Percentiles rank a stretch among this genome's conserved stretches.
Conservation (phyloP, 2,888 invertebrate genomes). For the Athalia circularis region DNA sequence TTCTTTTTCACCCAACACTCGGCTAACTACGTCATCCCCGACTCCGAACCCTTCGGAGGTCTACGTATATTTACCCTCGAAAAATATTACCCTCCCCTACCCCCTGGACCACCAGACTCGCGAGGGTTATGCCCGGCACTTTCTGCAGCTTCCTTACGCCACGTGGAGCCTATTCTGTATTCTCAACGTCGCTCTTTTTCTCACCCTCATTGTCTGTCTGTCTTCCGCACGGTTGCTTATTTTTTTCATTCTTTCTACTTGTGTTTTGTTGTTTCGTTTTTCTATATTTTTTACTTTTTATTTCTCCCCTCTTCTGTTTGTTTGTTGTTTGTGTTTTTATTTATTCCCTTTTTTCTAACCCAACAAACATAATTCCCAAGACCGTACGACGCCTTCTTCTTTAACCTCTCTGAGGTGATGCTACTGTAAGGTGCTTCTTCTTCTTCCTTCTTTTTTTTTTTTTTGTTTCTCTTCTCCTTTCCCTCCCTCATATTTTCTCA, state of each 20-base stretch:
- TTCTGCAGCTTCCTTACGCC: conserved; percentile 31
- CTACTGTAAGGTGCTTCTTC: no score
- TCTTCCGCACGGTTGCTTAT: conserved; percentile 35
- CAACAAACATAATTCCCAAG: conserved; percentile 21
- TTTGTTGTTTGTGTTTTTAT: not conserved
- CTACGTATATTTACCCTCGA: conserved; percentile 35
- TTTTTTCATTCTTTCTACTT: not conserved
- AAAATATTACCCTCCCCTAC: conserved; percentile 24
- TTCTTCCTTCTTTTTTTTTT: no score
- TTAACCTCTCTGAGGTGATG: not conserved
- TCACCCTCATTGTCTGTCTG: conserved; percentile 44
- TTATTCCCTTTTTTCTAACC: conserved; percentile 7
- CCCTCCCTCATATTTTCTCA: conserved; percentile 6
- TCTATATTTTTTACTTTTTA: not conserved
- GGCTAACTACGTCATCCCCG: conserved; percentile 44
- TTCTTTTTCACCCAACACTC: conserved; percentile 18
- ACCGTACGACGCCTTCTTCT: not conserved
- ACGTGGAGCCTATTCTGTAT: conserved; percentile 60
- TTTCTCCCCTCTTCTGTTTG: not conserved
- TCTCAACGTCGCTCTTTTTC: conserved; percentile 51
- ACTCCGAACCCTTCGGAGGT: not conserved
- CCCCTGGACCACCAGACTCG: not conserved
- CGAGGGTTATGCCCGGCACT: conserved; percentile 36
- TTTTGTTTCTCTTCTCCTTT: not conserved
- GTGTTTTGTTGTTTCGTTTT: not conserved